Evolutionary conservation across 1,140 invertebrate genomes (phyloP).

Genomic region (Aphelenchoides fujianensis): DNA sequence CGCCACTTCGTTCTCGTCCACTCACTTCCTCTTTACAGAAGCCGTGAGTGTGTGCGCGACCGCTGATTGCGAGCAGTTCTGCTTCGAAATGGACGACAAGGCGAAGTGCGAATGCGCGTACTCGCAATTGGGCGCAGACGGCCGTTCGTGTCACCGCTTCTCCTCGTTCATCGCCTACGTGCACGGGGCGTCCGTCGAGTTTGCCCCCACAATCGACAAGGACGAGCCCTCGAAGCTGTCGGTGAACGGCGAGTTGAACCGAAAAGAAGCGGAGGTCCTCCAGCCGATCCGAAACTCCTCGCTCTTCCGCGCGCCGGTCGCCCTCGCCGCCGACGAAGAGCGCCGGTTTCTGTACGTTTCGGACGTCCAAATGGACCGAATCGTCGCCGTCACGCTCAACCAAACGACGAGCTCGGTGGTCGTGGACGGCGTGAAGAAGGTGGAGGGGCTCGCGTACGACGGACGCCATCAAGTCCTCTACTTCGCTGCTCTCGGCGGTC

Average conservation of each 20-base stretch:
- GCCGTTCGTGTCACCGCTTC: background rate
- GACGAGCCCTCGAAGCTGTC: conserved; percentile 1
- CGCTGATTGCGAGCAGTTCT: conserved; percentile 23
- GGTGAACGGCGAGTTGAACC: conserved; percentile 8
- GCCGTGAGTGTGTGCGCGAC: background rate
- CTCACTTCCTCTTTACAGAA: too few species aligned
- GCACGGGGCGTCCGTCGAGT: conserved; percentile 18
- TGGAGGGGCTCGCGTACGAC: conserved; percentile 79
- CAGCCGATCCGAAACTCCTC: conserved; percentile 14
- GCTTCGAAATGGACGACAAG: conserved; percentile 3
- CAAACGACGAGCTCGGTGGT: conserved; percentile 13
- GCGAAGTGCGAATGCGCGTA: conserved; percentile 19
- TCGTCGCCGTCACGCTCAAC: conserved; percentile 20
- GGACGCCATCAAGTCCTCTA: conserved; percentile 70
- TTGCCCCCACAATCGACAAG: conserved; percentile 19
- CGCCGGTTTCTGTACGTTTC: conserved; percentile 21
- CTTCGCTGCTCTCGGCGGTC: conserved; percentile 74
- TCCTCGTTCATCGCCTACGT: conserved; percentile 24
- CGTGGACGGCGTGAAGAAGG: conserved; percentile 64
- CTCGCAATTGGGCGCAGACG: background rate
- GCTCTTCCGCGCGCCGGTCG: conserved; percentile 21
- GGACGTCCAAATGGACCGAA: conserved; percentile 25
- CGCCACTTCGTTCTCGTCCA: too few species aligned
- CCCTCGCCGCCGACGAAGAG: conserved; percentile 10
- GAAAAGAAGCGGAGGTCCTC: background rate